Conservation (phyloP, 2,797 vertebrate genomes). For the Sternarchorhynchus goeldii region DNA sequence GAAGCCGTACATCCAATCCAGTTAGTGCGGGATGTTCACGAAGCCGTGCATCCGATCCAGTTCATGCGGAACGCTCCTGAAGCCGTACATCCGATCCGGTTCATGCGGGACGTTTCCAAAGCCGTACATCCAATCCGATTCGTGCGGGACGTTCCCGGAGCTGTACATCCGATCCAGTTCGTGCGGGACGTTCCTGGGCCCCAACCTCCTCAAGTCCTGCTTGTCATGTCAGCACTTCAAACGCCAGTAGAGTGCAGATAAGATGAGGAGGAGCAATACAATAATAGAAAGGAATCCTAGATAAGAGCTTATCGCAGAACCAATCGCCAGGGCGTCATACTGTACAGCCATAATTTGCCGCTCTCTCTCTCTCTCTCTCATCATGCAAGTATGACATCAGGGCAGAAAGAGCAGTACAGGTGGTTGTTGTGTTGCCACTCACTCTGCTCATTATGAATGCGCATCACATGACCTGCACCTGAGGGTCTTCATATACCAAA, state of each 20-base stretch:
- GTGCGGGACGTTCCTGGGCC: too few relatives aligned
- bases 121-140: too few relatives aligned
- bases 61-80: too few relatives aligned
- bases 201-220: conserved; percentile 22
- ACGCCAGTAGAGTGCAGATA: conserved; percentile 51
- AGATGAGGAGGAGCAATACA: conserved; percentile 50
- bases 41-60: conserved; percentile 33
- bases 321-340: conserved; percentile 32
- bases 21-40: background rate
- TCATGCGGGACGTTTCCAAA: too few relatives aligned
- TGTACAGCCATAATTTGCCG: conserved; percentile 37
- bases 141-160: too few relatives aligned
- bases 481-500: conserved; percentile 26
- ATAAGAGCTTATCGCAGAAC: conserved; percentile 40
- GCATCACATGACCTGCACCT: conserved; percentile 15
- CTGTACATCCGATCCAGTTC: conserved; percentile 38
- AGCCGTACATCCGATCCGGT: too few relatives aligned
- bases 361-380: conserved; percentile 6
- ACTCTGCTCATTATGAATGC: conserved; percentile 5
- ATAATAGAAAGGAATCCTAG: conserved; percentile 54
- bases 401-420: background rate
- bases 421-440: background rate
- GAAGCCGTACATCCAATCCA: conserved; percentile 31
- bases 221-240: conserved; percentile 47
- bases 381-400: conserved; percentile 53